Base-by-base conservation (phyloP, 2,113 vertebrate genomes). In the Cheilinus undulatus region DNA sequence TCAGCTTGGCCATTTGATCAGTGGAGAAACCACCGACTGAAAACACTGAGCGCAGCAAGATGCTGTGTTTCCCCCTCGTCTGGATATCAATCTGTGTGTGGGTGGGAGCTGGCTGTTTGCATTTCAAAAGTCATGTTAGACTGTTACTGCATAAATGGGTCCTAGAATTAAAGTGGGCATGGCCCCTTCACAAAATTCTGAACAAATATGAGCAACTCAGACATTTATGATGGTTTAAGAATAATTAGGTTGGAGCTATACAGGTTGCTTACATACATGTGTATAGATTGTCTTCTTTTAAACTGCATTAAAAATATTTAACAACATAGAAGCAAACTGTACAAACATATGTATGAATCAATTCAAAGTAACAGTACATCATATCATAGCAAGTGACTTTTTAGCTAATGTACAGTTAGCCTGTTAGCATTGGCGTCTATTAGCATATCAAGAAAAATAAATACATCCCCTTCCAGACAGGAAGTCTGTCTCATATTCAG, bases 1-100 rank as follows among this genome's bases (percentile, higher is more conserved):
- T 84, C 75, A 62, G 49, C 52, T 0, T 67, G 69, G 86, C 88
- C 84, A 91, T 91, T 88, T 91, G 86, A 91, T 91, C 86, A 87
- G 76, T 69, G 83, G 78, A 77, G 77, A 88, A 90, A 88, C 73
- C 79, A 71, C 73, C 22, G 46, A 84, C 69, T 78, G 73, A 78
- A 91, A 92, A 91, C 86, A 89, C 32, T 73, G 71, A 60, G 81
- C 78, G 50, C 79, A 86, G 88, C 86, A 73, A 82, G 89, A 65
- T 76, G 78, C 85, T 75, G 78, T 70, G 77, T 71, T 87, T 79
- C 73, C 73, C 49, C 61, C 75, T 78, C 32, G 1, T 79, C 84
- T 87, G 86, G 73, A 80, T 89, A 89, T 87, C 77, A 85, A 86
- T 88, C 87, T 70, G 76, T 28, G 62, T 69, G 84, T 84, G 87